Base-by-base conservation (phyloP, 2,797 vertebrate genomes). In the Megaceryle alcyon region DNA sequence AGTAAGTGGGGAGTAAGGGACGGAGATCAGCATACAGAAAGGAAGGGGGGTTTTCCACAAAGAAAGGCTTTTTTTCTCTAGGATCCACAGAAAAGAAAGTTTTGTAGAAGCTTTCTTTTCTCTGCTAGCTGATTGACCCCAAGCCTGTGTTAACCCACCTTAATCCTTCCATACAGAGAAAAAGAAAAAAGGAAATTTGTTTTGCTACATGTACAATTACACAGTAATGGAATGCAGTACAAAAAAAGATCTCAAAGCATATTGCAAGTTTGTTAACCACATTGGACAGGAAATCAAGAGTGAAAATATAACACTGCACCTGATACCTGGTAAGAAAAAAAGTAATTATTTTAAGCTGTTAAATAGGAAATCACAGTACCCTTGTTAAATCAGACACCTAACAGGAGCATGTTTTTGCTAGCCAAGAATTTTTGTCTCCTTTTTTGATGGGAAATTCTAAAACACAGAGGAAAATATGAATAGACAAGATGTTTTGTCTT, bases 201-300 rank as follows among this genome's bases (percentile, higher is more conserved):
- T 86, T 12, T 98, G 98, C 93, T 98, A 97, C 63, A 16, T 2
- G 14, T 88, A 68, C 66, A 85, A 59, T 16, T 91, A 97, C 68
- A 86, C 1, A 0, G 90, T 61, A 51, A 65, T 11, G 22, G 19
- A 60, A 20, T 92, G 88, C 48, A 12, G 44, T 35, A 35, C 35
- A 33, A 6, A 37, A 5, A n/a, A 57, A 19, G 1, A 57, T 0
- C 10, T 39, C 0, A 3, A 5, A 0, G 79, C 82, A 3, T 79
- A 87, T 23, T 98, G 97, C 82, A 91, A 22, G 44, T 97, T 98
- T 79, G 61, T 35, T 18, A 98, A 98, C 31, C 8, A 0, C 8
- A 60, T 96, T 2, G 39, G 49, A 29, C 53, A 56, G 10, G 28
- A 53, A 10, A 97, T 98, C 33, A 11, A 3, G 41, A 98, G 98